A percentile compares a stretch with the other conserved stretches of the same genome.
These are phyloP conservation scores for Octopus sinensis DNA, from an alignment of 1,140 invertebrate species.

Conservation along the genomic window DNA sequence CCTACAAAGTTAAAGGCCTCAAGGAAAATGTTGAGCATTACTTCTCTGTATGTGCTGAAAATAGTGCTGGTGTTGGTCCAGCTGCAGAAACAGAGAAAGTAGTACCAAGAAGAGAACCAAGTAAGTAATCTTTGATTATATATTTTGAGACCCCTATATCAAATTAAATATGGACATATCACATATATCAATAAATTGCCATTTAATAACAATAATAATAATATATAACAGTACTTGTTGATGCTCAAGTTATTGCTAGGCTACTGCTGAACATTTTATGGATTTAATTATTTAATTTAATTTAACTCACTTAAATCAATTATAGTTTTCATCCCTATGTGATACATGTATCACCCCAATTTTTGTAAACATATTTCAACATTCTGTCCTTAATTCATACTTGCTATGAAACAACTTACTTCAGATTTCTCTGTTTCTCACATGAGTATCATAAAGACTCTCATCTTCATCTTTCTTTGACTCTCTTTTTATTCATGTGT, in stretches of 20 bases:
- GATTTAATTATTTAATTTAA: no score
- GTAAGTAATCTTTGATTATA: slow-evolving; percentile 13
- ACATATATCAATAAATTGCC: background rate
- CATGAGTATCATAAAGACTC: no score
- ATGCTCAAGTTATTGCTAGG: background rate
- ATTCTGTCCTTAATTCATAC: no score
- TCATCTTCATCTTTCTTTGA: no score
- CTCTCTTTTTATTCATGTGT: no score
- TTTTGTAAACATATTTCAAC: no score
- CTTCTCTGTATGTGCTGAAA: slow-evolving; percentile 92
- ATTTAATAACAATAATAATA: background rate
- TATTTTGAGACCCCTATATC: slow-evolving; percentile 28
- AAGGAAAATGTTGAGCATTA: slow-evolving; percentile 86
- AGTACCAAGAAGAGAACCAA: slow-evolving; percentile 80
- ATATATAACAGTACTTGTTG: background rate
- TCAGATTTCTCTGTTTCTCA: no score
- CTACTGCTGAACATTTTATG: no score
- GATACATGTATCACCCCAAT: no score
- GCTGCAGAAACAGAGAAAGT: slow-evolving; percentile 79
- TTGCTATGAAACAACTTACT: no score
- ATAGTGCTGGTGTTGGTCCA: slow-evolving; percentile 92
- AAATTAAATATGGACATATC: slow-evolving; percentile 23
- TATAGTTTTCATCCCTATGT: no score
- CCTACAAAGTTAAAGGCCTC: slow-evolving; percentile 85
- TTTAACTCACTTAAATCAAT: no score